Conservation (phyloP, 2,797 vertebrate genomes). For the Manis crassicaudata region DNA sequence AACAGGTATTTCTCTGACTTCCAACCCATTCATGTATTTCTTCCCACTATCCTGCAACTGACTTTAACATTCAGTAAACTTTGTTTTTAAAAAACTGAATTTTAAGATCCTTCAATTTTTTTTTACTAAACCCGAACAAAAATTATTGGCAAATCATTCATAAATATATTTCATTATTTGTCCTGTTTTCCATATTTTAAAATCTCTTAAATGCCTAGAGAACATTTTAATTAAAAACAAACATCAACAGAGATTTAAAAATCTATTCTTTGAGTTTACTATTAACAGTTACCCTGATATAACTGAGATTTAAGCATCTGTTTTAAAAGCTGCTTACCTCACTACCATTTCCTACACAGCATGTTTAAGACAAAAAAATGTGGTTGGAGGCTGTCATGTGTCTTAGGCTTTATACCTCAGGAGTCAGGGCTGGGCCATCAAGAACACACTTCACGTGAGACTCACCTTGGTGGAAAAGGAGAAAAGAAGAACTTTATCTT, state of each 20-base stretch:
- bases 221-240: neutral
- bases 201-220: neutral
- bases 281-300: neutral
- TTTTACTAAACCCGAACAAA: neutral
- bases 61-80: neutral
- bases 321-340: neutral
- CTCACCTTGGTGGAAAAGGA: slow-evolving; percentile 97
- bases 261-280: slow-evolving; percentile 4
- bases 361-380: slow-evolving; percentile 5
- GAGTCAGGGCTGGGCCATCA: neutral
- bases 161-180: slow-evolving; percentile 15
- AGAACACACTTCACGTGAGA: slow-evolving; percentile 31
- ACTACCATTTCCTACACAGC: neutral
- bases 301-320: slow-evolving; percentile 28
- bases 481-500: slow-evolving; percentile 96
- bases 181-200: slow-evolving; percentile 39
- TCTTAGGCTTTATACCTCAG: neutral
- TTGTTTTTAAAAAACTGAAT: neutral
- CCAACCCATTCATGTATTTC: neutral
- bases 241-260: slow-evolving; percentile 7
- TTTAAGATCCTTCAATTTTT: neutral
- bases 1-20: slow-evolving; percentile 43
- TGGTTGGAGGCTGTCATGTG: slow-evolving; percentile 16
- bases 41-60: slow-evolving; percentile 10
- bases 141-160: slow-evolving; percentile 43